Conservation (phyloP, 2,797 vertebrate species). For the Echeneis naucrates region DNA sequence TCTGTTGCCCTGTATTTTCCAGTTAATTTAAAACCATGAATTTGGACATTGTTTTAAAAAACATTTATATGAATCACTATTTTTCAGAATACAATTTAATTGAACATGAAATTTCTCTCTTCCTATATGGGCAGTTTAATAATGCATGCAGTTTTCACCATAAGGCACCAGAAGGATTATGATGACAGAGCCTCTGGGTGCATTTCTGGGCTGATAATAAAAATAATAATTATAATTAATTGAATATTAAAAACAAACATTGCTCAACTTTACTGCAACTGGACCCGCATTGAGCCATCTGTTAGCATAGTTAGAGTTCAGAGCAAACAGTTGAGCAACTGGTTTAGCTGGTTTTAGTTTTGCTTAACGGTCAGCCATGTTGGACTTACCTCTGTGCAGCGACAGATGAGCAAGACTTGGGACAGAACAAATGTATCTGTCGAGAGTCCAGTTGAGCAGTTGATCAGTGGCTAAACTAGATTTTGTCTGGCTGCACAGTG, state of each 20-base stretch:
- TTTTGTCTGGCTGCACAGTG: conserved; percentile 17
- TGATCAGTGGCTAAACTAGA: conserved; percentile 54
- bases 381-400: conserved; percentile 76
- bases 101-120: too few relatives aligned
- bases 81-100: not conserved
- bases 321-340: conserved; percentile 47
- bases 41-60: not conserved
- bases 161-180: conserved; percentile 9
- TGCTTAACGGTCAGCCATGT: conserved; percentile 36
- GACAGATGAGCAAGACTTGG: conserved; percentile 56
- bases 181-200: not conserved
- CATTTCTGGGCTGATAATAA: too few relatives aligned
- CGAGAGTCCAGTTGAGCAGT: conserved; percentile 77
- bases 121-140: not conserved
- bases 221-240: too few relatives aligned
- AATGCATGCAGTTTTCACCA: not conserved
- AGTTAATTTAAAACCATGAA: not conserved
- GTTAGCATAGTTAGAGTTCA: conserved; percentile 83
- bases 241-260: conserved; percentile 12
- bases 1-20: not conserved
- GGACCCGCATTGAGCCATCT: conserved; percentile 20
- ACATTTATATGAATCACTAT: not conserved
- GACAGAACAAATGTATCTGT: conserved; percentile 82
- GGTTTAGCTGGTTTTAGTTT: conserved; percentile 73
- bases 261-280: not conserved